phyloP scores from a whole-genome alignment of 2,888 invertebrate species.

The Callimorpha dominula region DNA sequence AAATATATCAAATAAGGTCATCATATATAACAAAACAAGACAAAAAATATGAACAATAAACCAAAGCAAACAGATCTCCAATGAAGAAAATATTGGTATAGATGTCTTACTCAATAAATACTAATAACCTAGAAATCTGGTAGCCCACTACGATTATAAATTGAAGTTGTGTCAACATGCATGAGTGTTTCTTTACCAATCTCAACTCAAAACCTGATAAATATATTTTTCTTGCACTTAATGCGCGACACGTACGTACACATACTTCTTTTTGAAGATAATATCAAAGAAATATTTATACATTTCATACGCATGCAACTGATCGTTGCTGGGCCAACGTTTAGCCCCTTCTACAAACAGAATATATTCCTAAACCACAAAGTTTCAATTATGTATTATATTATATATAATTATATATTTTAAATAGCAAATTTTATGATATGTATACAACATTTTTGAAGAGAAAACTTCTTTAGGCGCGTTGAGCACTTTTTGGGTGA shows the following conservation, averaged over 20 bases:
- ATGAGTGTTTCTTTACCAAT: slow-evolving; percentile 2
- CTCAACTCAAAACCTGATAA: slow-evolving; percentile 6
- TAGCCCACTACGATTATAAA: slow-evolving; percentile 2
- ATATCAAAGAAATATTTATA: slow-evolving; percentile 15
- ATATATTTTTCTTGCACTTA: slow-evolving; percentile 18
- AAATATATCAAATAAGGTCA: background rate
- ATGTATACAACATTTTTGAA: no score
- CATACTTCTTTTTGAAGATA: background rate
- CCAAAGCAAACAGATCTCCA: background rate
- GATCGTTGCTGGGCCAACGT: slow-evolving; percentile 7
- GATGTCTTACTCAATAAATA: slow-evolving; percentile 8
- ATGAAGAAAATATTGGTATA: slow-evolving; percentile 14
- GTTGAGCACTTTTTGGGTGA: no score
- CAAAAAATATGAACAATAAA: background rate
- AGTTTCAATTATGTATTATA: no score
- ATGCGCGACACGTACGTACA: background rate
- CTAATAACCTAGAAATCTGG: slow-evolving; percentile 7
- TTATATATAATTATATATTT: no score
- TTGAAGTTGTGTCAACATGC: slow-evolving; percentile 5
- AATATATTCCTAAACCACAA: no score
- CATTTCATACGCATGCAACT: slow-evolving; percentile 13
- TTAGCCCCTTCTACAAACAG: slow-evolving; percentile 23
- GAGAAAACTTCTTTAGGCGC: no score
- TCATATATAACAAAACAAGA: background rate
- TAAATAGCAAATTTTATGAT: no score